Conservation (phyloP, 2,113 vertebrate species). For the Girardinichthys multiradiatus region DNA sequence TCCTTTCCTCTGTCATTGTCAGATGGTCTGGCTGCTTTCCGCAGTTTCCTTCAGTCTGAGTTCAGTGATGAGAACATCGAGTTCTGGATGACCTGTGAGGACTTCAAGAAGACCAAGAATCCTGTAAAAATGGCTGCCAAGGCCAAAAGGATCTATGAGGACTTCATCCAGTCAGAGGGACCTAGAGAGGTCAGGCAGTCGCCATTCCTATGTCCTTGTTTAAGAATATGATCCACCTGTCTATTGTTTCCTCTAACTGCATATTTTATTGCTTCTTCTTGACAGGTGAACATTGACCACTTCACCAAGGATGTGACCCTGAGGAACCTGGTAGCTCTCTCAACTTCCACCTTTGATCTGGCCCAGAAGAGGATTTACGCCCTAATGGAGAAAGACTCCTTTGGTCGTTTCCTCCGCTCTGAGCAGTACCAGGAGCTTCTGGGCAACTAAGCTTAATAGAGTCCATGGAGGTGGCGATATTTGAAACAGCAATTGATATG, state of each 20-base stretch:
- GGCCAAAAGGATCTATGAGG: constrained; percentile 94
- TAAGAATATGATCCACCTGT: not conserved
- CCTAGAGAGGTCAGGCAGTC: constrained; percentile 90
- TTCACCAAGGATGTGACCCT: constrained; percentile 92
- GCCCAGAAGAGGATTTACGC: constrained; percentile 92
- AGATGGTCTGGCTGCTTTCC: constrained; percentile 91
- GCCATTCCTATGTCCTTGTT: not conserved
- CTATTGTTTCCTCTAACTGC: not conserved
- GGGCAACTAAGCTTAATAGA: constrained; percentile 62
- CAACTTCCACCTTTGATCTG: constrained; percentile 86
- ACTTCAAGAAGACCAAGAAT: constrained; percentile 91
- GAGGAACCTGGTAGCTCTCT: constrained; percentile 91
- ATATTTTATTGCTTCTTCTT: not conserved
- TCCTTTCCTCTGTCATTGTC: not conserved
- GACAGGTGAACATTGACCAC: constrained; percentile 96
- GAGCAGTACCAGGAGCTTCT: constrained; percentile 88
- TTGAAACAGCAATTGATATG: constrained; percentile 48
- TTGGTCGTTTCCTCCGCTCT: constrained; percentile 91
- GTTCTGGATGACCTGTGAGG: constrained; percentile 96
- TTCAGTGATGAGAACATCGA: constrained; percentile 96
- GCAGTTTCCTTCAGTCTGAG: constrained; percentile 92
- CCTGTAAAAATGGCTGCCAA: constrained; percentile 85
- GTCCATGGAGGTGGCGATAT: constrained; percentile 14
- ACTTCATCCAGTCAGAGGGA: constrained; percentile 93
- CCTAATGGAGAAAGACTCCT: constrained; percentile 98